Evolutionary conservation across 2,113 vertebrate genomes (phyloP), one percentile per base, ranked within the genome.

Genomic region (Boulengeromyrus knoepffleri): DNA sequence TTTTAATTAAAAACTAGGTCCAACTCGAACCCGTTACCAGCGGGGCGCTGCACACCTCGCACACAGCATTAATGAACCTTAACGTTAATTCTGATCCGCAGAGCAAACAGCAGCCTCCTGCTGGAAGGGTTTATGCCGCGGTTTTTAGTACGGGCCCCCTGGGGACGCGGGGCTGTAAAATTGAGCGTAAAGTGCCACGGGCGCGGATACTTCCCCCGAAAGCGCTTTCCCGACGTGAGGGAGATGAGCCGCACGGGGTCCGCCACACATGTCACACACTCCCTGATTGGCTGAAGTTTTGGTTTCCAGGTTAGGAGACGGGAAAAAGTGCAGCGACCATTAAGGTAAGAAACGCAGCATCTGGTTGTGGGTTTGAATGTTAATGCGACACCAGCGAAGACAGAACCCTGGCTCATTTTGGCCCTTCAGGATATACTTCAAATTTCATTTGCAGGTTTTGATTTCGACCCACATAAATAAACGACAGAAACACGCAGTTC

Each of bases 51-150:
- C 56, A 47, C 58, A 88, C n/a, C 88, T 31, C 39, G 5, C 39
- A 88, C 15, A 58, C n/a, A 9, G 42, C 66, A 70, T 88, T 74
- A 88, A 88, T 74, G 88, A 62, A 27, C 58, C 58, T 88, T 70
- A 62, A 36, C 58, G 46, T 88, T 62, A 70, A 88, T 74, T 88
- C 39, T 70, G 42, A 88, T 46, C 88, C 27, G 19, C 21, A 74
- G 42, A 27, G 45, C 56, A 88, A 70, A 88, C 17, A 31, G 45
- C n/a, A 74, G 12, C 19, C 39, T 13, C 19, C 49, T 21, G 53
- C 15, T 45, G n/a, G 21, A 74, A 74, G 62, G 21, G 62, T 88
- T 47, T 88, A 77, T 39, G 13, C 10, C 24, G 21, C 70, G 58
- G 46, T 21, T 12, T 62, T 13, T 39, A 66, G 17, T 62, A n/a